Evolutionary conservation across 2,888 invertebrate species (phyloP).

Genomic region (Sceliomorpha sp.): DNA sequence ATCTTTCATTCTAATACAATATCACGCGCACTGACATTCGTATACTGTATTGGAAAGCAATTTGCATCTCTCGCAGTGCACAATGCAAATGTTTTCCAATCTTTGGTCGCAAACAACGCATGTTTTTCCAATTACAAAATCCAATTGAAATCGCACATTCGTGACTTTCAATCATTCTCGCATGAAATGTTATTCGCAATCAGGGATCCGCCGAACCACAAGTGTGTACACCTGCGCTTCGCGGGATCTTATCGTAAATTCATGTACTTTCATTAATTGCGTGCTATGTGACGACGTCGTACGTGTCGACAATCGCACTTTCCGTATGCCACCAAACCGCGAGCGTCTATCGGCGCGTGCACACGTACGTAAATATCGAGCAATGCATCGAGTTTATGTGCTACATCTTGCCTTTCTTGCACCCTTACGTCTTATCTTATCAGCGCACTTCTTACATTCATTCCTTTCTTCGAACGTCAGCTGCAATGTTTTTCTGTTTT

Average conservation of each 20-base stretch:
- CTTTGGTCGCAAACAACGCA: conserved; percentile 11
- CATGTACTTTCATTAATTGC: conserved; percentile 40
- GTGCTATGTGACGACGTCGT: conserved; percentile 29
- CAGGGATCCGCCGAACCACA: not conserved
- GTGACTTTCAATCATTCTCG: conserved; percentile 38
- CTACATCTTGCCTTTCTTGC: conserved; percentile 3
- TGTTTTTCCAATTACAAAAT: conserved; percentile 31
- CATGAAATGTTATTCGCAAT: conserved; percentile 20
- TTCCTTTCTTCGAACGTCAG: no score
- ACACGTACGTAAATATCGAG: conserved; percentile 32
- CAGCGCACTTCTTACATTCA: no score
- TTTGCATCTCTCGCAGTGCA: not conserved
- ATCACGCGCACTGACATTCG: no score
- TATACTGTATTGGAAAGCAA: no score
- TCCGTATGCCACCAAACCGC: conserved; percentile 5
- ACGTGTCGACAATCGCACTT: conserved; percentile 35
- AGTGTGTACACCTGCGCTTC: conserved; percentile 15
- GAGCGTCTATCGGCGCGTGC: no score
- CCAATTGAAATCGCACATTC: conserved; percentile 33
- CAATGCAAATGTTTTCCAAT: conserved; percentile 21
- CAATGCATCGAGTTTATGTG: conserved; percentile 14
- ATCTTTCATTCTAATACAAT: no score
- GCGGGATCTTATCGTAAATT: conserved; percentile 34
- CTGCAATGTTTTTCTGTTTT: no score
- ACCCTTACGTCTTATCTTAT: conserved; percentile 4